Evolutionary conservation across 2,797 vertebrate genomes (phyloP), one percentile per base, ranked within the genome.

Genomic region (Myotis pilosus): DNA sequence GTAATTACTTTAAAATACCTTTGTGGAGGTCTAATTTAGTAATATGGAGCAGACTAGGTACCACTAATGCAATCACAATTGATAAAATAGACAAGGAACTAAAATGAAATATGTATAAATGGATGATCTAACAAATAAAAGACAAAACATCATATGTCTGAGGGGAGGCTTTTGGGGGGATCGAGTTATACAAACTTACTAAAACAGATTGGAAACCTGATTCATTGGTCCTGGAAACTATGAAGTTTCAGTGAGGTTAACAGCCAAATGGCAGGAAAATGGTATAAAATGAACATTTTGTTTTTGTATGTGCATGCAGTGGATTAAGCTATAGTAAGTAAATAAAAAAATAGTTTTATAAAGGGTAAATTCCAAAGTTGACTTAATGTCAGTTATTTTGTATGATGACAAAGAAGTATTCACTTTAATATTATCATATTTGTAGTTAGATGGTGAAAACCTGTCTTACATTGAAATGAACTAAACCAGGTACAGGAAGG

Each of bases 51-150:
- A 69, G 33, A 84, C 12, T 81, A 66, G 38, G 12, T 88, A 2
- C 6, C 47, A 25, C 92, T 95, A 94, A 62, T 89, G 2, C 23
- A 82, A 93, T 84, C 38, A 92, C 11, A 85, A 72, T 53, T 89
- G 60, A 87, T 78, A 75, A 33, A 93, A 33, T 15, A 92, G 49
- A 74, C 22, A 86, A 76, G 71, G 51, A 91, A 51, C 20, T 69
- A 22, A 49, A 92, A 75, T 75, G 8, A 92, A 92, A 55, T 55
- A 51, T 64, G 13, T 20, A 74, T n/a, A 17, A 23, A 84, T 81
- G 44, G 33, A 87, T 88, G 19, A 55, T 49, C 68, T 89, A 80
- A 15, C 64, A 96, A 92, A 91, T 89, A 57, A 95, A 96, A 89
- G 17, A 71, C 19, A 87, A 55, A 84, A 76, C 2, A 7, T 80